Percentiles rank a stretch among this genome's conserved stretches.
Evolutionary conservation across 2,888 invertebrate species (phyloP).

Genomic region (Rhorus exstirpatorius): DNA sequence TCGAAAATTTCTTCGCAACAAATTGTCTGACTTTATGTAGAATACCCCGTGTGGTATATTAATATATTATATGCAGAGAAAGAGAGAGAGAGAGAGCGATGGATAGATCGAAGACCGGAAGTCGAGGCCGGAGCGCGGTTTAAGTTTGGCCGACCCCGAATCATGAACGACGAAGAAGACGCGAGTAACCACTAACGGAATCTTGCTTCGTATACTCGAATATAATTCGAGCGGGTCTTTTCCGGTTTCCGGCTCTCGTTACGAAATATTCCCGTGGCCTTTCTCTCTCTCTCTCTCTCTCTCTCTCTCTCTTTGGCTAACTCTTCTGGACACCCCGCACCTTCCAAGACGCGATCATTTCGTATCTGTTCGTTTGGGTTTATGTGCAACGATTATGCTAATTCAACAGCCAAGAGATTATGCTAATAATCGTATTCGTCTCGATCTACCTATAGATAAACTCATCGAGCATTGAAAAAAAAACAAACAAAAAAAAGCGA

Average conservation of each 20-base stretch:
- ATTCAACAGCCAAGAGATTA: slow-evolving; percentile 23
- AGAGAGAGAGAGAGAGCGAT: slow-evolving; percentile 27
- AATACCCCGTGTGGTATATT: neutral
- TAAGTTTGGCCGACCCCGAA: slow-evolving; percentile 71
- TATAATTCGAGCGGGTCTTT: slow-evolving; percentile 72
- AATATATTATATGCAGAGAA: slow-evolving; percentile 12
- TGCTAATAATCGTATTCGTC: slow-evolving; percentile 19
- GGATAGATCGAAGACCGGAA: slow-evolving; percentile 70
- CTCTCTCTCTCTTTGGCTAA: slow-evolving; percentile 71
- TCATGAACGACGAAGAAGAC: slow-evolving; percentile 48
- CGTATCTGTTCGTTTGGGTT: slow-evolving; percentile 17
- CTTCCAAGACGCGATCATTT: slow-evolving; percentile 66
- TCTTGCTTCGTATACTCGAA: slow-evolving; percentile 49
- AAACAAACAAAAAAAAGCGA: neutral
- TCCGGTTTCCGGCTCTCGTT: slow-evolving; percentile 76
- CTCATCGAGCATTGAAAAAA: neutral
- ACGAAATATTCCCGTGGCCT: slow-evolving; percentile 19
- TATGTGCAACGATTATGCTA: slow-evolving; percentile 28
- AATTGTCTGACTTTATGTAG: neutral
- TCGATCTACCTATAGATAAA: neutral
- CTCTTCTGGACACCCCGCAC: slow-evolving; percentile 55
- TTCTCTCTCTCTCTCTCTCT: slow-evolving; percentile 33
- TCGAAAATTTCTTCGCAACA: neutral
- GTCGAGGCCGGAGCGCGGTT: slow-evolving; percentile 73
- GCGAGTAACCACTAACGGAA: slow-evolving; percentile 25